Evolutionary conservation across 1,140 invertebrate genomes (phyloP), one percentile per base, ranked within the genome.

Genomic region (Drosophila pectinifera): DNA sequence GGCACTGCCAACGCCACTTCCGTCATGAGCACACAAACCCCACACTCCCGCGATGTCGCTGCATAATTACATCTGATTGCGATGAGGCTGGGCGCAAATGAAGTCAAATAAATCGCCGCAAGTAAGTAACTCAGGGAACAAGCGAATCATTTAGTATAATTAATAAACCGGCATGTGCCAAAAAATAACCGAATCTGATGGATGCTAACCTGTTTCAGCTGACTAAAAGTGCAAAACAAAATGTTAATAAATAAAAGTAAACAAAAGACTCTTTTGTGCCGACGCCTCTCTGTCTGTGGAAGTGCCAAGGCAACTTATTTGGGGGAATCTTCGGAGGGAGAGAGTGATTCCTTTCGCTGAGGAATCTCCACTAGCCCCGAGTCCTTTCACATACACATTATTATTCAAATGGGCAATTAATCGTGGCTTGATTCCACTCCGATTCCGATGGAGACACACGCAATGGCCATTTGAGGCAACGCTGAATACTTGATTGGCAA

Each of bases 41-140:
- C 36, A 38, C 13, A 8, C 22, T 24, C 20, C 20, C 54, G 55
- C 61, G 45, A 64, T 24, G 69, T 58, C 62, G 77, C 62, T 89
- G 84, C 83, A 86, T 88, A 86, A 86, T 86, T 88, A 73, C 83
- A 78, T 65, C 67, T 88, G 78, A 86, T 83, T 88, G 73, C 39
- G 62, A 42, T 62, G 46, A 4, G 61, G 14, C 61, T 36, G 36
- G 14, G 24, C 26, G 49, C 36, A 63, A 63, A 42, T 39, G 67
- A 36, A 20, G 10, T 36, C 34, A 70, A 69, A 70, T 57, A 70
- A 70, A 70, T 70, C 41, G 49, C n/a, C 16, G 24, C 45, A 53
- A 59, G 55, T 59, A 73, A 73, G 55, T 73, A 61, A 70, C 18
- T 39, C 49, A 16, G 64, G n/a, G 49, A 58, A 75, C 72, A 75